Base-by-base conservation (phyloP, 2,113 vertebrate genomes). In the Hypanus sabinus region DNA sequence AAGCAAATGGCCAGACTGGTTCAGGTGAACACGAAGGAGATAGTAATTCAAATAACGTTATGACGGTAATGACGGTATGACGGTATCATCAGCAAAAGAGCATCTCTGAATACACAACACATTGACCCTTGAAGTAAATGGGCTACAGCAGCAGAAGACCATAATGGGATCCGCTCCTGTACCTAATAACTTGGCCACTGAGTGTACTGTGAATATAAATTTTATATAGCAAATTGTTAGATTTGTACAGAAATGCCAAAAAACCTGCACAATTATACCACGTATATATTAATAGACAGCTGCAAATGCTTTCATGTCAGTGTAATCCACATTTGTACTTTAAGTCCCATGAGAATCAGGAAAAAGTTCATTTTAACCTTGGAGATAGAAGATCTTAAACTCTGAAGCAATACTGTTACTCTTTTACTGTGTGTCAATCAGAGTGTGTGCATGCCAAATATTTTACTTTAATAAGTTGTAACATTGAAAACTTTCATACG, bases 281-380 rank as follows among this genome's bases (percentile, higher is more conserved):
- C 60, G 65, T 20, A 65, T 16, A 90, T 90, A 65, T 65, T 36
- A 65, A 65, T 33, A 9, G 60, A 68, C 30, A 20, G n/a, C 30
- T 90, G 14, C 60, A 20, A 7, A n/a, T 65, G 62, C 60, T 68
- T 68, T 65, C 62, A 90, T 65, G 62, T 85, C 30, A 88, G 16
- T 65, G 10, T n/a, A 90, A 65, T 90, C 33, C 7, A 83, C 16
- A 27, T 57, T 60, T 60, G 30, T 88, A 88, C 60, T 88, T 62
- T 24, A n/a, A 88, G 27, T 65, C 6, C 60, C 7, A 62, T 36
- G 60, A 65, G 85, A 65, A 90, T 62, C 14, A 62, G 12, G 55
- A 65, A 12, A 68, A n/a, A 90, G 30, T 65, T 90, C 85, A 65
- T 65, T 62, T 68, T n/a, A 90, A 90, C 85, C 85, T 90, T 90